phyloP scores from a whole-genome alignment of 2,797 vertebrate genomes.

The Enteromius radiatus region DNA sequence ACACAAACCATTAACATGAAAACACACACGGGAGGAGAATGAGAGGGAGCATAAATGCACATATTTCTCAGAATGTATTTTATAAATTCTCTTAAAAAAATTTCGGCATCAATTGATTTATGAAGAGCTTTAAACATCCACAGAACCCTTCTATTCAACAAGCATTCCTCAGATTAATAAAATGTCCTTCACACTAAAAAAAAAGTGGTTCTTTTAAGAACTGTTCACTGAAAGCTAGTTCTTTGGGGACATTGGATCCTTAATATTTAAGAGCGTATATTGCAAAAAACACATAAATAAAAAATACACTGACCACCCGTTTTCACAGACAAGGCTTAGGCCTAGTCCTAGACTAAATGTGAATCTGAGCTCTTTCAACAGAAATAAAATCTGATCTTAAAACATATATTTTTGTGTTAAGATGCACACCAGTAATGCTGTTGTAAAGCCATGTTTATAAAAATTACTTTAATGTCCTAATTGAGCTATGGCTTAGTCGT shows the following conservation, averaged over 20 bases:
- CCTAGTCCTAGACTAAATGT: too few species aligned
- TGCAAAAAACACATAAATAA: too few species aligned
- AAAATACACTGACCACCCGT: neutral
- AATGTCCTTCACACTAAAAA: neutral
- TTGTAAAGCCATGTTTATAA: too few species aligned
- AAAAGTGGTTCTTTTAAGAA: neutral
- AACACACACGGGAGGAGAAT: neutral
- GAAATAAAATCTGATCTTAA: too few species aligned
- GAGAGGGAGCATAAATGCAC: neutral
- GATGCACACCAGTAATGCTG: too few species aligned
- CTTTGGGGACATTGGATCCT: neutral
- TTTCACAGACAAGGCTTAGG: too few species aligned
- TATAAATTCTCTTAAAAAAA: neutral
- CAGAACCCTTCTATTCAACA: neutral
- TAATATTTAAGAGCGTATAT: neutral
- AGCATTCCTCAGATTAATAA: neutral
- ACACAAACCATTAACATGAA: slow-evolving; percentile 15
- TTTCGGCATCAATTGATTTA: neutral
- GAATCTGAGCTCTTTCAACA: too few species aligned
- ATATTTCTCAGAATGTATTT: neutral
- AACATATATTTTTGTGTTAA: too few species aligned
- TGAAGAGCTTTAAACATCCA: neutral
- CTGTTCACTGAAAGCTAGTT: neutral
- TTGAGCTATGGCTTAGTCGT: too few species aligned
- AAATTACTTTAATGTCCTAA: too few species aligned